A percentile compares a stretch with the other conserved stretches of the same genome.
These are phyloP conservation scores for Daphoenositta chrysoptera DNA, from an alignment of 2,113 vertebrate species.

Conservation along the genomic window DNA sequence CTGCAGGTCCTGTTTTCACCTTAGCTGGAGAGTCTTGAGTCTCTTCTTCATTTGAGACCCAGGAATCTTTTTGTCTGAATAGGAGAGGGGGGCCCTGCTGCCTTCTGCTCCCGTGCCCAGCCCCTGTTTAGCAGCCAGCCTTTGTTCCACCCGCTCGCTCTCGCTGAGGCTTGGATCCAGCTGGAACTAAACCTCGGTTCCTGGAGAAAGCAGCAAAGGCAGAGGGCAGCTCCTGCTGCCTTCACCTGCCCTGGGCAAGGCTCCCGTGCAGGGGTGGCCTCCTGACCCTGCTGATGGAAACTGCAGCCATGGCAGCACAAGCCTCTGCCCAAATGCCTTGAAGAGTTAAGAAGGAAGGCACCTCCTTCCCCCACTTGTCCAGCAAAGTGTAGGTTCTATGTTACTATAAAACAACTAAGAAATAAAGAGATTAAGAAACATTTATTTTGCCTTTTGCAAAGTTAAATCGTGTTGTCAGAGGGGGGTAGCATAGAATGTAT, in stretches of 20 bases:
- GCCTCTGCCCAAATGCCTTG: background rate
- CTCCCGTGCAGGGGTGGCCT: background rate
- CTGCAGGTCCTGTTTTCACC: background rate
- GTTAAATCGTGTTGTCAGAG: background rate
- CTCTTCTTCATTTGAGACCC: background rate
- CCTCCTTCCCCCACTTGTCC: accelerated
- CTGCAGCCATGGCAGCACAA: background rate
- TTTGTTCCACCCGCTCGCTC: background rate
- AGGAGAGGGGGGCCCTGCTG: background rate
- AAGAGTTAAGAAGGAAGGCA: background rate
- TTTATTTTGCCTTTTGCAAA: background rate
- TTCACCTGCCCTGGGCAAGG: background rate
- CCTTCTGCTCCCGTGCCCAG: background rate
- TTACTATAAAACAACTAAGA: background rate
- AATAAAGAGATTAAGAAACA: background rate
- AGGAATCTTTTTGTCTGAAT: background rate
- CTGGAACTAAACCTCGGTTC: background rate
- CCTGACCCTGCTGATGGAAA: background rate
- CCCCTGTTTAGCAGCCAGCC: background rate
- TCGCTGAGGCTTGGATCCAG: background rate
- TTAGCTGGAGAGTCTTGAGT: background rate
- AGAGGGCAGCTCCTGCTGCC: background rate
- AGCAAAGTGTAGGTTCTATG: background rate
- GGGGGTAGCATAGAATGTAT: background rate
- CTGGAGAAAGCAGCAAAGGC: background rate